These are phyloP conservation scores for Drosophila anceps DNA, from an alignment of 2,888 invertebrate species.

Conservation along the genomic window DNA sequence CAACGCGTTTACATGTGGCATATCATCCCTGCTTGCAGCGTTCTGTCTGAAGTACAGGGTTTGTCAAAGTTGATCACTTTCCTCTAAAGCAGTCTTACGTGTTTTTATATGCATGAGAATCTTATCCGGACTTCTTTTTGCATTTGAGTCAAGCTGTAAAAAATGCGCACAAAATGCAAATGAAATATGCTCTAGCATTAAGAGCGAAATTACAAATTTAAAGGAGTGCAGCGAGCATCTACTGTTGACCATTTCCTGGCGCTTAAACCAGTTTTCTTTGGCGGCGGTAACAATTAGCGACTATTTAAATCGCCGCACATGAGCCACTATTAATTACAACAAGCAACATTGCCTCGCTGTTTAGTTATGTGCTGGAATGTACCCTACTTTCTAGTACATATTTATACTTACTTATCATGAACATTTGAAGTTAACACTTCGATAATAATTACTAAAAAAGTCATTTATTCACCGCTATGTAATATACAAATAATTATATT, in stretches of 20 bases:
- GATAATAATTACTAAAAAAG: background rate
- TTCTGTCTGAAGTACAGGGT: background rate
- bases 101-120: background rate
- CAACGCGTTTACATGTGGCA: background rate
- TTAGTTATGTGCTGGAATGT: background rate
- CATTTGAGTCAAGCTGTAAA: slow-evolving; percentile 26
- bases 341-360: background rate
- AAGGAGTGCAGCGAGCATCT: slow-evolving; percentile 55
- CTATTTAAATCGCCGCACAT: slow-evolving; percentile 73
- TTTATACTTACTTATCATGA: background rate
- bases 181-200: slow-evolving; percentile 65
- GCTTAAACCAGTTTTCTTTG: slow-evolving; percentile 60
- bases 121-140: slow-evolving; percentile 1
- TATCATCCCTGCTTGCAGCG: background rate
- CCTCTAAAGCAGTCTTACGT: background rate
- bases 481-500: too few species aligned
- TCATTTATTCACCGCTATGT: background rate
- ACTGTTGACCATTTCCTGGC: slow-evolving; percentile 63
- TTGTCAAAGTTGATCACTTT: background rate
- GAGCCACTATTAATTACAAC: slow-evolving; percentile 70
- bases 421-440: background rate
- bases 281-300: slow-evolving; percentile 69
- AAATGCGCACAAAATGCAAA: slow-evolving; percentile 61
- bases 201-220: slow-evolving; percentile 63
- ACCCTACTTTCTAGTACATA: background rate